Evolutionary conservation across 2,797 vertebrate species (phyloP).

Genomic region (Lagocephalus sceleratus): DNA sequence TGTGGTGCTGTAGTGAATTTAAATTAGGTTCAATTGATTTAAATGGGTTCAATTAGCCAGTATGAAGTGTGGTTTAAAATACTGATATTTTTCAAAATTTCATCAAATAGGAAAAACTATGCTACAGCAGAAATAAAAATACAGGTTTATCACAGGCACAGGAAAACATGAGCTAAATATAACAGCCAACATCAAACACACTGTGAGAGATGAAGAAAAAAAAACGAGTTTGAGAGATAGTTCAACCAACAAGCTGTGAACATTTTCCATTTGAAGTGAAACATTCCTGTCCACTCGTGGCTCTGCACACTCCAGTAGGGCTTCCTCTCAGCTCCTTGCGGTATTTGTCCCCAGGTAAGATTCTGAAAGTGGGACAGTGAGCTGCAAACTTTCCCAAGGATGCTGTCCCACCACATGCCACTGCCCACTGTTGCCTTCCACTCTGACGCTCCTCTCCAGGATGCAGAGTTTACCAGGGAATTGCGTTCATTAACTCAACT

Average conservation of each 20-base stretch:
- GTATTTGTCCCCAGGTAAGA: constrained; percentile 82
- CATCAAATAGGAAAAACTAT: too few species aligned
- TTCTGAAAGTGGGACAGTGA: constrained; percentile 71
- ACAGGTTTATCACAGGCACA: too few species aligned
- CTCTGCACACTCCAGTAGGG: constrained; percentile 64
- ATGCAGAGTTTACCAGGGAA: constrained; percentile 12
- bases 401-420: constrained; percentile 75
- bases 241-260: constrained; percentile 71
- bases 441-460: constrained; percentile 24
- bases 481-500: constrained; percentile 18
- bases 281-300: constrained; percentile 76
- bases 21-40: too few species aligned
- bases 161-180: too few species aligned
- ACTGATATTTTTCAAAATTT: too few species aligned
- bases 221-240: constrained; percentile 39
- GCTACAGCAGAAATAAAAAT: too few species aligned
- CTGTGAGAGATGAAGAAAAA: background rate
- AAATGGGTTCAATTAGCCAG: too few species aligned
- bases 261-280: constrained; percentile 79
- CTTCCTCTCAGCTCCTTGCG: constrained; percentile 80
- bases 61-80: too few species aligned
- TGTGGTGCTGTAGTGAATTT: too few species aligned
- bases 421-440: constrained; percentile 36
- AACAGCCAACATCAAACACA: too few species aligned
- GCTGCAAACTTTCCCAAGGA: constrained; percentile 85